Evolutionary conservation across 2,888 invertebrate species (phyloP), one percentile per base, ranked within the genome.

Genomic region (Drosophila nr. medialis): DNA sequence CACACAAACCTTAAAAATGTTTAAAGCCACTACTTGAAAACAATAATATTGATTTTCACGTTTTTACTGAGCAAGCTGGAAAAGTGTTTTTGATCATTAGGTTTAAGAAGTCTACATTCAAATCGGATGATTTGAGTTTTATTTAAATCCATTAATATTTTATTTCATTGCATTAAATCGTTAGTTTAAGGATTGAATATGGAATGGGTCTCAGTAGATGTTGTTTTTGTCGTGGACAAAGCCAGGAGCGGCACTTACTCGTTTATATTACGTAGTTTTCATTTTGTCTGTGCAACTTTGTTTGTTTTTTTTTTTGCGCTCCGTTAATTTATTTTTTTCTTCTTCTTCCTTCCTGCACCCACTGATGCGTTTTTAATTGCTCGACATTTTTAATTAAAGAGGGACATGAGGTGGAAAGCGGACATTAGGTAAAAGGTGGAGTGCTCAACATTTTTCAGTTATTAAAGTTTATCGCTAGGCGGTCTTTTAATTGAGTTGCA

Each of bases 341-440:
- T 45, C 11, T 58, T n/a, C 54, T 36, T 29, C 61, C 32, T 49
- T 48, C 50, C 55, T 60, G 71, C 49, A 61, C 3, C 60, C 56
- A 30, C 71, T 83, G 83, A 88, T 80, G 88, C 75, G 73, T 72
- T 81, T 77, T 79, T 86, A 83, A 85, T 86, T 88, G 81, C 70
- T 69, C 64, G 60, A 54, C 75, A 69, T 64, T 75, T 84, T 80
- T 86, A 84, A 84, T 86, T 82, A 78, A 77, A 80, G 21, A 29
- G 59, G 64, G 64, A 27, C 42, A 18, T 29, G 27, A 29, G 54
- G 15, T 34, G 13, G 24, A 18, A 13, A 36, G 13, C 1, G 15
- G 49, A 32, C 36, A 36, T 65, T 49, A 48, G 54, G 45, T 53
- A 53, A 55, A 60, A 55, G 62, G 54, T 49, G 27, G n/a, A 40